Conservation (phyloP, 2,888 invertebrate species). For the Cantharis nigra region DNA sequence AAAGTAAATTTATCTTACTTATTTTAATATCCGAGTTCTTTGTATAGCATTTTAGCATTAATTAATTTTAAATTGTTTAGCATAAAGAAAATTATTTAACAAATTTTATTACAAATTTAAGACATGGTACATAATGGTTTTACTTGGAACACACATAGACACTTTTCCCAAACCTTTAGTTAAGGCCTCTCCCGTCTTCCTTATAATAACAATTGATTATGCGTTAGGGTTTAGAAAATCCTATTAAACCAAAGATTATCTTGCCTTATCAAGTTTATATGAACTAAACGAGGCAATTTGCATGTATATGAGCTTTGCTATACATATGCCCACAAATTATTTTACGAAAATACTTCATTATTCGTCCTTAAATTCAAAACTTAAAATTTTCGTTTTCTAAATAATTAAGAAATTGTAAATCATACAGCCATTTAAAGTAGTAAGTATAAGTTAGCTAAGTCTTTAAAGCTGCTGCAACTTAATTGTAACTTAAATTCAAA, state of each 20-base stretch:
- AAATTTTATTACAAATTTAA: background rate
- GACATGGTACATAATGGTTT: background rate
- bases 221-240: constrained; percentile 35
- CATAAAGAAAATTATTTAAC: background rate
- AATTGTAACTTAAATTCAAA: background rate
- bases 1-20: background rate
- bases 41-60: background rate
- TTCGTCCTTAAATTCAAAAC: background rate
- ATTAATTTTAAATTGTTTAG: background rate
- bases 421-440: background rate
- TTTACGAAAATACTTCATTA: background rate
- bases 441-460: background rate
- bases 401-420: background rate
- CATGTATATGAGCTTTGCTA: constrained; percentile 32
- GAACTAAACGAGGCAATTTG: constrained; percentile 43
- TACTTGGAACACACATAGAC: background rate
- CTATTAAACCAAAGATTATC: constrained; percentile 38
- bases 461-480: no score
- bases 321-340: background rate
- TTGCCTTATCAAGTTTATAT: constrained; percentile 40
- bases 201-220: constrained; percentile 22
- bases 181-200: constrained; percentile 15
- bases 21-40: background rate
- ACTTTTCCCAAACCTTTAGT: background rate
- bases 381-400: background rate